phyloP scores from a whole-genome alignment of 2,888 invertebrate species.

The Philaethria dido region DNA sequence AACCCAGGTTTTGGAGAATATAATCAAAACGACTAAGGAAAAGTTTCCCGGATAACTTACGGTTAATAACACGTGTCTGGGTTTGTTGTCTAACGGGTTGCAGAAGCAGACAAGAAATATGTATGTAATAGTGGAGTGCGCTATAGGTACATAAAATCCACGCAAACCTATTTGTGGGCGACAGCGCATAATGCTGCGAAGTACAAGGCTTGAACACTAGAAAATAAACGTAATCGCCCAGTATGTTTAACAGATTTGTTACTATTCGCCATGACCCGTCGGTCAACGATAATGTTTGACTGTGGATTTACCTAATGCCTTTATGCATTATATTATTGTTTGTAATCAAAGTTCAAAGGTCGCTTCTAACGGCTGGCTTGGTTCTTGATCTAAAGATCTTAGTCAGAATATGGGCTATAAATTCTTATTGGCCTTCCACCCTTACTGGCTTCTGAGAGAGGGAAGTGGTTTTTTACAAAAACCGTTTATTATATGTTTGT shows the following conservation, averaged over 20 bases:
- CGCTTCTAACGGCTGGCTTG: constrained; percentile 40
- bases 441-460: constrained; percentile 23
- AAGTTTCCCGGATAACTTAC: too few species aligned
- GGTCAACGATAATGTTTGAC: constrained; percentile 62
- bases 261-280: constrained; percentile 54
- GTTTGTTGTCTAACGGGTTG: too few species aligned
- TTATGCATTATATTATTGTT: constrained; percentile 40
- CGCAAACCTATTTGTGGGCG: too few species aligned
- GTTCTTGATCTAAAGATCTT: constrained; percentile 41
- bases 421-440: constrained; percentile 29
- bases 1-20: too few species aligned
- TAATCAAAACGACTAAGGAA: too few species aligned
- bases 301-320: constrained; percentile 39
- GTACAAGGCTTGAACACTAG: constrained; percentile 29
- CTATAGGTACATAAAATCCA: too few species aligned
- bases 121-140: too few species aligned
- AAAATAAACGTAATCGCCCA: constrained; percentile 24
- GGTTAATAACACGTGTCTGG: too few species aligned
- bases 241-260: constrained; percentile 19
- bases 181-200: too few species aligned
- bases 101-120: too few species aligned
- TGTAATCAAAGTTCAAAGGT: constrained; percentile 41
- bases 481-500: neutral
- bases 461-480: constrained; percentile 17
- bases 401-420: constrained; percentile 40